Percentiles rank a stretch among this genome's conserved stretches.
These are phyloP conservation scores for Pycnomerus fuliginosus DNA, from an alignment of 2,888 invertebrate species.

Conservation along the genomic window DNA sequence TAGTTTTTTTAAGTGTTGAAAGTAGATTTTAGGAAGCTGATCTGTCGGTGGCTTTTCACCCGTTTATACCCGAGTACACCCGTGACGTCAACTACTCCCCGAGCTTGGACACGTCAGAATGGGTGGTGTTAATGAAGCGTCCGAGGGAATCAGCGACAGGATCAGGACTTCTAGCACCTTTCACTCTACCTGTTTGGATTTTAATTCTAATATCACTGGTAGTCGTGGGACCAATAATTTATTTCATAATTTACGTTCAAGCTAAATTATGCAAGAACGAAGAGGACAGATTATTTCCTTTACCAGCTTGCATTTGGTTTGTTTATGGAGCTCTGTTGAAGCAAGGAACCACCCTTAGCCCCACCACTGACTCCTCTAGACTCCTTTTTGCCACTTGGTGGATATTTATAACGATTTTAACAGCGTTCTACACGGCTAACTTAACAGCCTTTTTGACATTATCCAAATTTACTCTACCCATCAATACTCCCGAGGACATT, in stretches of 20 bases:
- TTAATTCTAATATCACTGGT: conserved; percentile 71
- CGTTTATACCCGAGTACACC: conserved; percentile 57
- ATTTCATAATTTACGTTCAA: conserved; percentile 65
- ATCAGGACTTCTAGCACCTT: conserved; percentile 80
- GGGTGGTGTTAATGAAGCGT: conserved; percentile 78
- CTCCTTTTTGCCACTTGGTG: conserved; percentile 89
- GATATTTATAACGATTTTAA: conserved; percentile 84
- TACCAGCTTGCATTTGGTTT: conserved; percentile 81
- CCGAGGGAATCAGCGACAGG: conserved; percentile 81
- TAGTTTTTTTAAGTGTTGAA: neutral
- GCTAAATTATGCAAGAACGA: conserved; percentile 63
- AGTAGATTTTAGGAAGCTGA: conserved; percentile 64
- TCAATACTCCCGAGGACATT: conserved; percentile 69
- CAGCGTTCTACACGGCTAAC: conserved; percentile 89
- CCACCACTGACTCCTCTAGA: conserved; percentile 78
- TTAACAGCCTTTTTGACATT: conserved; percentile 85
- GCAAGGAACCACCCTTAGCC: conserved; percentile 80
- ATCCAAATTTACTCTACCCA: conserved; percentile 80
- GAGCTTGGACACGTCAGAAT: conserved; percentile 71
- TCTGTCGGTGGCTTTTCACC: conserved; percentile 76
- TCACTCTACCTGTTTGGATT: conserved; percentile 62
- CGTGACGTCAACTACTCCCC: conserved; percentile 62
- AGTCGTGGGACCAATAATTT: conserved; percentile 77
- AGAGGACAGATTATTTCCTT: conserved; percentile 58
- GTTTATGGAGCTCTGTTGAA: conserved; percentile 85